Evolutionary conservation across 2,113 vertebrate species (phyloP), one percentile per base, ranked within the genome.

Genomic region (Melanocharis versteri): DNA sequence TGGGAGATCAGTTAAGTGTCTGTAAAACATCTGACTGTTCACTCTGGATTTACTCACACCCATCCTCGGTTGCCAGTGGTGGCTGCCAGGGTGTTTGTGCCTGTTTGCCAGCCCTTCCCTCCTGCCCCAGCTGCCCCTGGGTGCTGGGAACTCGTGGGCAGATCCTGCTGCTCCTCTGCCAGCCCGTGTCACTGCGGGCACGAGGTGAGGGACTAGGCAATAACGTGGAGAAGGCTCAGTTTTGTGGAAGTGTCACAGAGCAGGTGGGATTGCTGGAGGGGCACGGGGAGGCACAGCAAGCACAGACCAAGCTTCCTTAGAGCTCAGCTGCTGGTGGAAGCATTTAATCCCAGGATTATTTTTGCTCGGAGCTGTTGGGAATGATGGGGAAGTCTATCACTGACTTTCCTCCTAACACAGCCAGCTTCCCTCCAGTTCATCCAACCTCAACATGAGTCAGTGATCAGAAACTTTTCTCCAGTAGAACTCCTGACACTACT

Each of bases 11-110:
- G 65, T 30, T 60, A 86, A 88, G 51, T 83, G 72, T 39, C 90
- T 94, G 65, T 78, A 71, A 72, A 95, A 70, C 37, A 78, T 56
- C 85, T 9, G 31, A 89, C 28, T 81, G 17, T 31, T 89, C 60
- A 7, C 33, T 80, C 58, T 64, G 48, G 51, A 8, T 92, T 64
- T 72, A 30, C 54, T 72, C 80, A 19, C 40, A 44, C 51, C 68
- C 1, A 0, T 20, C 23, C 60, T 86, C 0, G 0, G 58, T 26
- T 95, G 72, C 48, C 65, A 78, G 4, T 0, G 3, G 80, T 54
- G 78, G 26, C 44, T 2, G 2, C 62, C 53, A 58, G 48, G 68
- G 27, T 11, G 3, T 62, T 92, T 33, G 58, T 92, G 30, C 45
- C 28, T 24, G 8, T 60, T 47, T 70, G 6, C 53, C 79, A 72